These are phyloP conservation scores for Conistra vaccinii DNA, from an alignment of 2,888 invertebrate genomes.

Conservation along the genomic window DNA sequence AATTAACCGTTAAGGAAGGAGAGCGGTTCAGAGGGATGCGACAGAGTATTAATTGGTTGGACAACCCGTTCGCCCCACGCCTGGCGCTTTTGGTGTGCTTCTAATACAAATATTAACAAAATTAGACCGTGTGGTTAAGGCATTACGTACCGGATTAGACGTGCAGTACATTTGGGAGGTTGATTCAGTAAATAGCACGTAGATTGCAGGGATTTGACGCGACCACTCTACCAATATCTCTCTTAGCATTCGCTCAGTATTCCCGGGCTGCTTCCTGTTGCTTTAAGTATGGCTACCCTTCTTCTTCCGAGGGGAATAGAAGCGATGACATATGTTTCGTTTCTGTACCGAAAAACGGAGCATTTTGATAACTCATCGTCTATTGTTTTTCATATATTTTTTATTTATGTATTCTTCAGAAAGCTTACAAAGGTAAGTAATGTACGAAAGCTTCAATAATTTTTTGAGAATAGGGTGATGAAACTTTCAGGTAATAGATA, in stretches of 20 bases:
- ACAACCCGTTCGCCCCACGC: slow-evolving; percentile 45
- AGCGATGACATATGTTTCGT: not conserved
- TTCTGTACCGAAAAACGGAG: not conserved
- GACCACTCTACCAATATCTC: slow-evolving; percentile 24
- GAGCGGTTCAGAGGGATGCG: slow-evolving; percentile 25
- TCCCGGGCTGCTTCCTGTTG: slow-evolving; percentile 3
- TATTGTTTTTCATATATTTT: not conserved
- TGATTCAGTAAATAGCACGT: slow-evolving; percentile 25
- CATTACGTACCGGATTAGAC: slow-evolving; percentile 39
- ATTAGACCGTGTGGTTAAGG: slow-evolving; percentile 53
- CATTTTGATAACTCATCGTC: not conserved
- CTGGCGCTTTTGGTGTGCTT: slow-evolving; percentile 26
- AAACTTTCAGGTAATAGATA: not conserved
- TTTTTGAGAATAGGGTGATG: too few relatives aligned
- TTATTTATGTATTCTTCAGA: not conserved
- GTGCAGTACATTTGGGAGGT: slow-evolving; percentile 23
- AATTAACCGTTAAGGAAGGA: slow-evolving; percentile 49
- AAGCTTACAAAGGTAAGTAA: not conserved
- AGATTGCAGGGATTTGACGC: slow-evolving; percentile 34
- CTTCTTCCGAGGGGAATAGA: not conserved
- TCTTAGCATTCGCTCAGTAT: slow-evolving; percentile 15
- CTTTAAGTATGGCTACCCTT: slow-evolving; percentile 17
- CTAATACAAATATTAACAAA: slow-evolving; percentile 60
- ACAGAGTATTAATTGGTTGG: slow-evolving; percentile 53
- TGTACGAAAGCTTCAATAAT: not conserved